phyloP scores from a whole-genome alignment of 2,888 invertebrate genomes.

The Syrista parreyssii region DNA sequence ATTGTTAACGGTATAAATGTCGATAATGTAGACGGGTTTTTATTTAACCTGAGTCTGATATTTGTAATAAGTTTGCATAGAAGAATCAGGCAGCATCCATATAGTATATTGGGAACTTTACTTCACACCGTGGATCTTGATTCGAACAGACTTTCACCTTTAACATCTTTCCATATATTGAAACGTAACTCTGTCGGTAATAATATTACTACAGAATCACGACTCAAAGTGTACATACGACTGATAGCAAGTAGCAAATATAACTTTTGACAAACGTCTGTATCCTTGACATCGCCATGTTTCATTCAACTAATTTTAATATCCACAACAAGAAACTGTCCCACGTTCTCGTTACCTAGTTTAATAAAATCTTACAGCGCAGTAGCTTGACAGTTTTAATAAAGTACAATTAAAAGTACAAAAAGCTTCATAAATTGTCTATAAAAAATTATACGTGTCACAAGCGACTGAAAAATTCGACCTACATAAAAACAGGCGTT shows the following conservation, averaged over 20 bases:
- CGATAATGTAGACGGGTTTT: neutral
- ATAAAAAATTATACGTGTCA: no score
- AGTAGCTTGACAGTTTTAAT: no score
- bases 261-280: neutral
- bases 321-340: neutral
- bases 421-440: no score
- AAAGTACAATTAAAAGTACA: no score
- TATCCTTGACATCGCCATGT: neutral
- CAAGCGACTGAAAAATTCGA: no score
- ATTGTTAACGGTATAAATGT: conserved; percentile 14
- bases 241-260: neutral
- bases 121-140: neutral
- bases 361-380: neutral
- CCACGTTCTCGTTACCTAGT: neutral
- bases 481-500: neutral
- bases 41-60: neutral
- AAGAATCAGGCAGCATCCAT: neutral
- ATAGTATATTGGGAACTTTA: neutral
- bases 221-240: neutral
- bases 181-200: neutral
- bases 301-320: neutral
- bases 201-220: neutral
- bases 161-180: neutral
- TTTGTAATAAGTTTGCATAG: neutral
- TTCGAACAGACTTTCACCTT: neutral